Percentiles rank a stretch among this genome's conserved stretches.
These are phyloP conservation scores for Echinops telfairi DNA, from an alignment of 2,113 vertebrate genomes.

Conservation along the genomic window DNA sequence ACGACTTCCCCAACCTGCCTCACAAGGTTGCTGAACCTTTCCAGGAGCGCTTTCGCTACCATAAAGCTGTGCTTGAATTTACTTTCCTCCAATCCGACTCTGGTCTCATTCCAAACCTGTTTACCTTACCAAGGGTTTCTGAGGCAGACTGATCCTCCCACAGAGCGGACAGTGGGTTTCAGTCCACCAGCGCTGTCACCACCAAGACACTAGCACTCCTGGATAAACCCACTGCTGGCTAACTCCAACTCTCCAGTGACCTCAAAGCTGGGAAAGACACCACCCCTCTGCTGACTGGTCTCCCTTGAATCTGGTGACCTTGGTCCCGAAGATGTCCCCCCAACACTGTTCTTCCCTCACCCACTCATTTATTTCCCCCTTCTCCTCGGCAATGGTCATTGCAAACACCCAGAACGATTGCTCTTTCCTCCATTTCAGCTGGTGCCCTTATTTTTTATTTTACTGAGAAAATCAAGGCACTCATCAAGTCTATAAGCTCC, in stretches of 20 bases:
- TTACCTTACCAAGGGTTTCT: too few species aligned
- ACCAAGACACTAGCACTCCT: neutral
- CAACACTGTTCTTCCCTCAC: neutral
- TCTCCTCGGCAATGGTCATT: neutral
- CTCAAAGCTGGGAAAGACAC: neutral
- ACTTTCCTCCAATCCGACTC: too few species aligned
- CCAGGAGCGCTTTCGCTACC: too few species aligned
- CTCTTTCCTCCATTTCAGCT: neutral
- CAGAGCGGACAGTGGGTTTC: too few species aligned
- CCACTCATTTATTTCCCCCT: neutral
- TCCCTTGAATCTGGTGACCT: neutral
- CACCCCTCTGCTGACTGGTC: too few species aligned
- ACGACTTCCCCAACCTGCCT: too few species aligned
- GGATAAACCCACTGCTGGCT: neutral
- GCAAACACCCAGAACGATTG: neutral
- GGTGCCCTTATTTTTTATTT: conserved; percentile 2
- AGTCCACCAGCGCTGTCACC: neutral
- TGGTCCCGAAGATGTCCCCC: neutral
- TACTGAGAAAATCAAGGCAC: conserved; percentile 38
- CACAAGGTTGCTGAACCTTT: too few species aligned
- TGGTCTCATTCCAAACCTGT: too few species aligned
- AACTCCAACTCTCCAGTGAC: neutral
- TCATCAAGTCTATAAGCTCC: conserved; percentile 1
- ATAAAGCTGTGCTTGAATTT: too few species aligned
- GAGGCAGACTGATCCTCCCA: too few species aligned